Conservation (phyloP, 2,888 invertebrate species). For the Leptarthrus brevirostris region DNA sequence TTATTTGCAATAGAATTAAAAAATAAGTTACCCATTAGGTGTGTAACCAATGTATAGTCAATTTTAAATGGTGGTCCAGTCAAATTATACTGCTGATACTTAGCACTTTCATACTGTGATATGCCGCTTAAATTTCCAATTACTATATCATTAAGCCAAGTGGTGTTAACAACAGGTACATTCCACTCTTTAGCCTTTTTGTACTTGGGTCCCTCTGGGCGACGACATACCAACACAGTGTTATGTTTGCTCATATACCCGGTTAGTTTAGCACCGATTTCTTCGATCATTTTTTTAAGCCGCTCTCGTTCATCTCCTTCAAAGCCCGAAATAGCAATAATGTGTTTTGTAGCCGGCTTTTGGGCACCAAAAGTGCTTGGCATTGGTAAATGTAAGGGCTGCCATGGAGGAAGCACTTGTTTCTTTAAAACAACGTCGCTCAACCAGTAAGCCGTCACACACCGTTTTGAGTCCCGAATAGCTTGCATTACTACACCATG, state of each 20-base stretch:
- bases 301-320: conserved; percentile 85
- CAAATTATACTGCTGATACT: conserved; percentile 88
- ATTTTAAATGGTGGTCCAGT: conserved; percentile 83
- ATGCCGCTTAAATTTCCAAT: conserved; percentile 87
- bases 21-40: conserved; percentile 83
- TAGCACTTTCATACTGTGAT: conserved; percentile 82
- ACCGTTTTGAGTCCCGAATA: conserved; percentile 74
- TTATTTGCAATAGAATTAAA: neutral
- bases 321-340: conserved; percentile 90
- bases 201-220: conserved; percentile 88
- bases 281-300: conserved; percentile 85
- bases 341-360: conserved; percentile 79
- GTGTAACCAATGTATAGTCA: conserved; percentile 86
- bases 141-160: conserved; percentile 93
- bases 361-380: conserved; percentile 74
- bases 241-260: conserved; percentile 83
- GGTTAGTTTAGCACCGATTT: conserved; percentile 86
- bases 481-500: conserved; percentile 91
- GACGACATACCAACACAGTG: conserved; percentile 80
- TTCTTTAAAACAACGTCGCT: conserved; percentile 89
- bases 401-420: conserved; percentile 92
- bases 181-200: conserved; percentile 92
- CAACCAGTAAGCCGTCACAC: conserved; percentile 89
- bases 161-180: conserved; percentile 89
- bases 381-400: conserved; percentile 90